Base-by-base conservation (phyloP, 2,113 vertebrate species). In the Drymodes brunneopygia region DNA sequence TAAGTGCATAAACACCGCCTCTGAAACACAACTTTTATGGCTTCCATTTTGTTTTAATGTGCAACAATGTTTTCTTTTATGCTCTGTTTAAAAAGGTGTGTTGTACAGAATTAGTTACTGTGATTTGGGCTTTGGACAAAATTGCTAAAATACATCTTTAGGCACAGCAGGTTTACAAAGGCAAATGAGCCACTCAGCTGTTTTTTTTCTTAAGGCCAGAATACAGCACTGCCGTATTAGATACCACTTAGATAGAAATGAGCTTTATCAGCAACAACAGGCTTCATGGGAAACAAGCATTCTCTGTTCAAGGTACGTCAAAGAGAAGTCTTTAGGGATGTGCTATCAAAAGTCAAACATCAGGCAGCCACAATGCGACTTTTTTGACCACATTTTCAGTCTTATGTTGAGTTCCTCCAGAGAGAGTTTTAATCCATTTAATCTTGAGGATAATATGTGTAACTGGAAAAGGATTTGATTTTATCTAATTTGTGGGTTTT, bases 221-320 rank as follows among this genome's bases (percentile, higher is more conserved):
- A 61, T 6, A 66, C 35, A 80, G 62, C 67, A 81, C 57, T 35
- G 51, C 33, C 0, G 1, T 91, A 71, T 91, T 71, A 88, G 92
- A 92, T 89, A 91, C 48, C 61, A 36, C 60, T 78, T 77, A n/a
- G 94, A 91, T 86, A 94, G 2, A 86, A 65, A 79, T 1, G 38
- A 91, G 81, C 85, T 94, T 91, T 92, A 92, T 86, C 96, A 91
- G 86, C 91, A 95, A 48, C 75, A 92, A 66, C 80, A 89, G 88
- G 54, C 77, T 91, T 84, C 0, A 0, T 86, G 91, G 77, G 83
- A 95, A 94, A 95, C 80, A 94, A 94, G 61, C 12, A 6, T 45
- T 42, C 77, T 71, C 80, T 92, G 91, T 92, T 89, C 57, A 74
- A 57, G 69, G 71, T 36, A 84, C 4, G 24, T 86, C 92, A 95